Conservation (phyloP, 2,113 vertebrate species). For the Peromyscus californicus region DNA sequence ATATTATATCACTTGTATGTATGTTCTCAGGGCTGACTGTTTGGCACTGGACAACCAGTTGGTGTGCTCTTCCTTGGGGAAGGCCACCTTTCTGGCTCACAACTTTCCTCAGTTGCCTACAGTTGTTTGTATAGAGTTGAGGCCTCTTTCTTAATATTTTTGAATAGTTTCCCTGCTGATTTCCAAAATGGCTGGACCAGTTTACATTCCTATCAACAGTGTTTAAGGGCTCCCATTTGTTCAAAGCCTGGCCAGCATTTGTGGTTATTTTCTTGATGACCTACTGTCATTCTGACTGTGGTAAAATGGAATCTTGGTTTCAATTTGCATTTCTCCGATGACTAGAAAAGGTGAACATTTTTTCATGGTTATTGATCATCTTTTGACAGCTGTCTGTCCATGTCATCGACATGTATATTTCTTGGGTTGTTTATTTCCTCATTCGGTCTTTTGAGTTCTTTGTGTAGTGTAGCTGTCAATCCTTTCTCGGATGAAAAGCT, state of each 20-base stretch:
- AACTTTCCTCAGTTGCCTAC: background rate
- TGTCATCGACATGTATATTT: background rate
- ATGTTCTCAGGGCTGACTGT: background rate
- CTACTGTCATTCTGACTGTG: background rate
- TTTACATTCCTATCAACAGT: background rate
- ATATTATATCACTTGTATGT: too few relatives aligned
- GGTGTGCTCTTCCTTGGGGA: background rate
- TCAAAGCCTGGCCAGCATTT: background rate
- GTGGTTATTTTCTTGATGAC: background rate
- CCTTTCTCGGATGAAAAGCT: background rate
- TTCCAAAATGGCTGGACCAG: background rate
- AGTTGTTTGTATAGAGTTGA: background rate
- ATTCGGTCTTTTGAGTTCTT: background rate
- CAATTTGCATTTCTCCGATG: background rate
- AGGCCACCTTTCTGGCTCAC: background rate
- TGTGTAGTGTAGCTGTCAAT: background rate
- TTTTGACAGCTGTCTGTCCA: background rate
- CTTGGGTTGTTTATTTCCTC: background rate
- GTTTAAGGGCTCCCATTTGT: background rate
- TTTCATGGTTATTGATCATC: background rate
- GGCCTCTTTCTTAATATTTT: background rate
- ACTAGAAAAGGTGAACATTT: background rate
- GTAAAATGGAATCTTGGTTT: background rate
- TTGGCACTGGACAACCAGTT: background rate
- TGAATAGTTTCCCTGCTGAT: too few relatives aligned